Conservation (phyloP, 2,888 invertebrate genomes). For the Diarsia dahlii region DNA sequence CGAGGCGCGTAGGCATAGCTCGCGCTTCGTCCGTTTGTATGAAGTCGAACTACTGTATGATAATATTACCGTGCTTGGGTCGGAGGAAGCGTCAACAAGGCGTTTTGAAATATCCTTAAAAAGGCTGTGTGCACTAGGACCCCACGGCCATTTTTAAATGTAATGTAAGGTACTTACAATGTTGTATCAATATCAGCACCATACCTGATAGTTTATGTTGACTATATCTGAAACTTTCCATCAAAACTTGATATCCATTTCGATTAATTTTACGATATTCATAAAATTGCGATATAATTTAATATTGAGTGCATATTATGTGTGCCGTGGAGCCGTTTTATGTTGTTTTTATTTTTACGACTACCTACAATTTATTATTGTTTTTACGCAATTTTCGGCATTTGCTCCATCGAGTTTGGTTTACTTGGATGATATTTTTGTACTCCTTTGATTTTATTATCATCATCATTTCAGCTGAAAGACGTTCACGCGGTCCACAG, state of each 20-base stretch:
- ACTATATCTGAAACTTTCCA: neutral
- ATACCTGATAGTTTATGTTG: neutral
- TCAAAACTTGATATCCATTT: neutral
- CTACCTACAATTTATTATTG: no score
- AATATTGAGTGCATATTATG: neutral
- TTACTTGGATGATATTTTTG: neutral
- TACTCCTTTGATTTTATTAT: neutral
- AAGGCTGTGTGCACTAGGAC: no score
- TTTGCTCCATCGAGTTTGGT: neutral
- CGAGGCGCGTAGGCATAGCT: no score
- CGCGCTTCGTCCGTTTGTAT: no score
- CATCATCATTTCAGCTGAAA: no score
- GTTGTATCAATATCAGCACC: neutral
- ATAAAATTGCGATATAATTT: neutral
- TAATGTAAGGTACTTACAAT: neutral
- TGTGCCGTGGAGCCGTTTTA: neutral
- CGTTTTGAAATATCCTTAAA: no score
- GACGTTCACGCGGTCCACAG: no score
- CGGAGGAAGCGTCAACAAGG: no score
- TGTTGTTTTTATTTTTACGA: neutral
- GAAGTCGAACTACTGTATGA: no score
- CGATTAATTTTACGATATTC: neutral
- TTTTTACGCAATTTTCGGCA: neutral
- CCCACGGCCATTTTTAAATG: neutral
- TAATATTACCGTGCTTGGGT: no score